Evolutionary conservation across 2,113 vertebrate species (phyloP).

Genomic region (Oryzias javanicus): DNA sequence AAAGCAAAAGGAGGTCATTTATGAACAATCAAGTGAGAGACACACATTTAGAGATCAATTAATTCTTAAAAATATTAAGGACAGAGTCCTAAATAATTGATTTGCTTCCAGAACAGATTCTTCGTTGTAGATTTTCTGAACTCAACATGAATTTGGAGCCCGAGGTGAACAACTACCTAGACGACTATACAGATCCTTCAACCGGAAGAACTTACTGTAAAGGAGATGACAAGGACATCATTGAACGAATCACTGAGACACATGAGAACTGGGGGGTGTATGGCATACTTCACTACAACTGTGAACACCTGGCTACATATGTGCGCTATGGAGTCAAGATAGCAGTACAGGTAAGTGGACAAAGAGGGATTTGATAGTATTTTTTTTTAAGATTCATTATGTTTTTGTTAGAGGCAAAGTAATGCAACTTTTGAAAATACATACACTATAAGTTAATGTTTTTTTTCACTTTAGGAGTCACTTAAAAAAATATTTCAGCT

Average conservation of each 20-base stretch:
- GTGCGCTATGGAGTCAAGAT: slow-evolving; percentile 3
- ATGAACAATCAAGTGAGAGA: no score
- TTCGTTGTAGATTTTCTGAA: not conserved
- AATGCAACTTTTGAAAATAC: no score
- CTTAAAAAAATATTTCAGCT: no score
- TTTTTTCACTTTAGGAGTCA: no score
- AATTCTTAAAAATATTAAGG: no score
- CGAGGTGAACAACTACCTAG: slow-evolving; percentile 12
- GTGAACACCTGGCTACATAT: slow-evolving; percentile 27
- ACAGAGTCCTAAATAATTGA: no score
- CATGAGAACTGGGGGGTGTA: not conserved
- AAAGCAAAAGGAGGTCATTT: not conserved
- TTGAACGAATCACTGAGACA: not conserved
- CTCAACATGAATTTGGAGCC: not conserved
- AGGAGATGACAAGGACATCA: not conserved
- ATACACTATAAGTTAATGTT: no score
- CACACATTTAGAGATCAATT: no score
- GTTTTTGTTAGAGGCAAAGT: no score
- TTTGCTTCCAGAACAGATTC: not conserved
- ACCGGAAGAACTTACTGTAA: not conserved
- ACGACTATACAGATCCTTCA: not conserved
- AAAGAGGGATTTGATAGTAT: not conserved
- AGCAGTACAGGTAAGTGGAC: slow-evolving; percentile 19
- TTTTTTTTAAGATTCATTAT: no score
- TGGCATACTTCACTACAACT: not conserved